Evolutionary conservation across 2,888 invertebrate species (phyloP).

Genomic region (Ophion slaviceki): DNA sequence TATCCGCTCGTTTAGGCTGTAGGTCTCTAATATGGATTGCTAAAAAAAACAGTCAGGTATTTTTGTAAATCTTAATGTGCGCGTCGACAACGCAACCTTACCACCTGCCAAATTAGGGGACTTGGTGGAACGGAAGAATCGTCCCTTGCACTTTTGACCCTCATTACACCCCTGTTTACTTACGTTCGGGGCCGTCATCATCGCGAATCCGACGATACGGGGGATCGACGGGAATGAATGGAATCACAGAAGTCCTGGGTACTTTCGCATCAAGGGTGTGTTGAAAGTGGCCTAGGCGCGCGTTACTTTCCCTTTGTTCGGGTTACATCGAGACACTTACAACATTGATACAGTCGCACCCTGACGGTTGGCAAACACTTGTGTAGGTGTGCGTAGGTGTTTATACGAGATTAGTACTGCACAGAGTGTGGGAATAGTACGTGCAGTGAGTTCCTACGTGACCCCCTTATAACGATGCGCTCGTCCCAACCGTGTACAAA

Average conservation of each 20-base stretch:
- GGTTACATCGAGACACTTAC: not conserved
- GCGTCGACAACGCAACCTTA: no score
- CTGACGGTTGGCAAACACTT: conserved; percentile 5
- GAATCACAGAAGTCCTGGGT: conserved; percentile 6
- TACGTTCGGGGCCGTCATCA: not conserved
- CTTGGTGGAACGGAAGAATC: not conserved
- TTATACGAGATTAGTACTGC: conserved; percentile 27
- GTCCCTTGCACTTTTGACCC: not conserved
- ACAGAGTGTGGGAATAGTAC: conserved; percentile 66
- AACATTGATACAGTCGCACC: not conserved
- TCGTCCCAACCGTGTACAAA: conserved; percentile 58
- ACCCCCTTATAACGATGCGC: conserved; percentile 56
- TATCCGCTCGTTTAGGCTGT: no score
- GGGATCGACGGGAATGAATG: conserved; percentile 8
- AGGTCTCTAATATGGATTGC: no score
- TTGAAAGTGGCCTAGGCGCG: conserved; percentile 17
- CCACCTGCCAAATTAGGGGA: not conserved
- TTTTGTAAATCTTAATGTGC: no score
- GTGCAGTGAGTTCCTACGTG: conserved; percentile 66
- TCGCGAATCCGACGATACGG: not conserved
- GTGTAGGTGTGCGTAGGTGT: conserved; percentile 8
- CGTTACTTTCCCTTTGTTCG: conserved; percentile 9
- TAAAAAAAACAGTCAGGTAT: no score
- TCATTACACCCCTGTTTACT: not conserved
- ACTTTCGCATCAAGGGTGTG: conserved; percentile 35